phyloP scores from a whole-genome alignment of 2,888 invertebrate genomes.

The Scelioninae gen. 1 region DNA sequence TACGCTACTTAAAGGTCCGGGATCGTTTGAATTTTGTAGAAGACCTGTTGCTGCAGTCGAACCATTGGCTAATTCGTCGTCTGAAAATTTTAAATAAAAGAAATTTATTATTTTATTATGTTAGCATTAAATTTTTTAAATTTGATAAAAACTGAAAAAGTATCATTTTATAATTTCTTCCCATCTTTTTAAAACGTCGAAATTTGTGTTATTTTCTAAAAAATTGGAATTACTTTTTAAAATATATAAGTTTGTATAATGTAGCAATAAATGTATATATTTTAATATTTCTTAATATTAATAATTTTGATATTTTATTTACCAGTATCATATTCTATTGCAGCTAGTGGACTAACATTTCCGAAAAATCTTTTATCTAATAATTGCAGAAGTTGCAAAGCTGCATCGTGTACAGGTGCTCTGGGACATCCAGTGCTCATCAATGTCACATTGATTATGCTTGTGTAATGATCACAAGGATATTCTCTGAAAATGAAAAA shows the following conservation, averaged over 20 bases:
- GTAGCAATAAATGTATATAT: too few relatives aligned
- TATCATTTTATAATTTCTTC: too few relatives aligned
- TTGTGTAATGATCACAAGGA: slow-evolving; percentile 98
- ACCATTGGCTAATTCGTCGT: slow-evolving; percentile 76
- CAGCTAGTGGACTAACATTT: slow-evolving; percentile 88
- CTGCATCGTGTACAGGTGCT: slow-evolving; percentile 95
- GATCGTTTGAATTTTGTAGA: slow-evolving; percentile 48
- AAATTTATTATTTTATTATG: too few relatives aligned
- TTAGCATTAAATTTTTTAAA: too few relatives aligned
- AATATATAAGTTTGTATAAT: too few relatives aligned
- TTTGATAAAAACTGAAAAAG: too few relatives aligned
- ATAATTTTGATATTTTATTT: slow-evolving; percentile 1
- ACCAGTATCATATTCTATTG: slow-evolving; percentile 82
- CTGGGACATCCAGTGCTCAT: slow-evolving; percentile 98
- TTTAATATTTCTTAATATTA: too few relatives aligned
- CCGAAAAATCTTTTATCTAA: slow-evolving; percentile 98
- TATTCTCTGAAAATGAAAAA: slow-evolving; percentile 89
- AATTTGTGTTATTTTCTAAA: too few relatives aligned
- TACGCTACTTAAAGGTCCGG: slow-evolving; percentile 71
- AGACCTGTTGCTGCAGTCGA: slow-evolving; percentile 72
- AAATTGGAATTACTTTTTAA: too few relatives aligned
- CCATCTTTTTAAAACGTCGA: too few relatives aligned
- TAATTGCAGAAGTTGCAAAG: slow-evolving; percentile 95
- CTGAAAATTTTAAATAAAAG: too few relatives aligned
- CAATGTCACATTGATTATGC: slow-evolving; percentile 98